A percentile compares a stretch with the other conserved stretches of the same genome.
These are phyloP conservation scores for Hylaea fasciaria DNA, from an alignment of 2,888 invertebrate species.

Conservation along the genomic window DNA sequence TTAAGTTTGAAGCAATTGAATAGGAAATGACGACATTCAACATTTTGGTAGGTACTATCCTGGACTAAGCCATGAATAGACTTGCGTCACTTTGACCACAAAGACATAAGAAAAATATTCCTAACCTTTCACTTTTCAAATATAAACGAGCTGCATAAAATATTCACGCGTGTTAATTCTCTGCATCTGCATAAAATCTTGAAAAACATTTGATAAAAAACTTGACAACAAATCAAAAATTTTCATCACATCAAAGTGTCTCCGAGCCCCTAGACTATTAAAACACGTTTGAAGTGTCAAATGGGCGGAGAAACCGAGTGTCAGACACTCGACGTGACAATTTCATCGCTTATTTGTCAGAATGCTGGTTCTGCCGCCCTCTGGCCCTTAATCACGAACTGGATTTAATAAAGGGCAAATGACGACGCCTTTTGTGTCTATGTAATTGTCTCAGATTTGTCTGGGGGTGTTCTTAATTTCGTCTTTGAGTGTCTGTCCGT, in stretches of 20 bases:
- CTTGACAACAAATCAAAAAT: constrained; percentile 1
- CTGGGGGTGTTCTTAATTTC: constrained; percentile 16
- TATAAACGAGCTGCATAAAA: too few relatives aligned
- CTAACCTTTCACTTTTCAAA: too few relatives aligned
- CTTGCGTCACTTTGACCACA: too few relatives aligned
- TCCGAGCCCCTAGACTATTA: constrained; percentile 21
- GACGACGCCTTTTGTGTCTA: constrained; percentile 14
- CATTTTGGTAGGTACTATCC: too few relatives aligned
- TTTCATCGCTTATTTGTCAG: constrained; percentile 64
- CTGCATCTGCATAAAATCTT: too few relatives aligned
- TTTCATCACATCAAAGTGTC: constrained; percentile 22
- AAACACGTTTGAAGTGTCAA: constrained; percentile 40
- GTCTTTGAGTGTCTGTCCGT: constrained; percentile 9
- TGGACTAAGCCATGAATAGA: too few relatives aligned
- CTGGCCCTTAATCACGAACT: constrained; percentile 41
- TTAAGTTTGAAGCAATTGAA: neutral
- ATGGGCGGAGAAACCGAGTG: constrained; percentile 62
- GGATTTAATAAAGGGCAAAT: constrained; percentile 41
- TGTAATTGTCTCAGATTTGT: constrained; percentile 38
- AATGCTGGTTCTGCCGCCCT: constrained; percentile 42
- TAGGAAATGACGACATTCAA: too few relatives aligned
- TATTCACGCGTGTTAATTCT: too few relatives aligned
- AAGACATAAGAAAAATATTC: too few relatives aligned
- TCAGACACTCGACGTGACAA: constrained; percentile 45
- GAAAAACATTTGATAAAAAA: neutral